Evolutionary conservation across 2,113 vertebrate species (phyloP).

Genomic region (Crypturellus undulatus): DNA sequence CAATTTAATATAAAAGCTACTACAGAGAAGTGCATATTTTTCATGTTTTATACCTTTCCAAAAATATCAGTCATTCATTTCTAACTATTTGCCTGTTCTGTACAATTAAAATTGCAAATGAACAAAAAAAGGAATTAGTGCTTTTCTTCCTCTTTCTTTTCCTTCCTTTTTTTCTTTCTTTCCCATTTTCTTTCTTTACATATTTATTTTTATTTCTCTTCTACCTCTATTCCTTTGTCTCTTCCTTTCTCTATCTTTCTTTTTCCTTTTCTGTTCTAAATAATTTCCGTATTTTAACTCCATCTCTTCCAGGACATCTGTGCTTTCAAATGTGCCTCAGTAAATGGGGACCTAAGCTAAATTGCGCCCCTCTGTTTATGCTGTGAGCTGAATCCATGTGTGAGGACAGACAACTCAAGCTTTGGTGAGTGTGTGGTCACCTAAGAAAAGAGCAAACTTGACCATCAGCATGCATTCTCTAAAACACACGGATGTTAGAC

Average conservation of each 20-base stretch:
- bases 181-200: too few relatives aligned
- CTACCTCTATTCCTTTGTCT: too few relatives aligned
- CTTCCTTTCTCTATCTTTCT: neutral
- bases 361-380: neutral
- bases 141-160: neutral
- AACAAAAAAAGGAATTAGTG: neutral
- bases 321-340: neutral
- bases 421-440: neutral
- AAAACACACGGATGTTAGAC: neutral
- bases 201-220: neutral
- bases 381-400: neutral
- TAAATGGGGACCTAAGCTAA: neutral
- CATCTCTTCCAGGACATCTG: neutral
- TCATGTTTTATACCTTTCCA: conserved; percentile 18
- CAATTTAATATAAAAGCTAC: conserved; percentile 26
- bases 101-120: conserved; percentile 1
- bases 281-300: neutral
- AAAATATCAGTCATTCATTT: neutral
- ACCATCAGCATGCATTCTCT: neutral
- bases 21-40: neutral
- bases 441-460: neutral
- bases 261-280: neutral
- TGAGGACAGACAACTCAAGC: neutral
- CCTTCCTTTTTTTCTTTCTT: too few relatives aligned
- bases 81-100: neutral